These are phyloP conservation scores for Acrossocheilus fasciatus DNA, from an alignment of 2,797 vertebrate species.

Conservation along the genomic window DNA sequence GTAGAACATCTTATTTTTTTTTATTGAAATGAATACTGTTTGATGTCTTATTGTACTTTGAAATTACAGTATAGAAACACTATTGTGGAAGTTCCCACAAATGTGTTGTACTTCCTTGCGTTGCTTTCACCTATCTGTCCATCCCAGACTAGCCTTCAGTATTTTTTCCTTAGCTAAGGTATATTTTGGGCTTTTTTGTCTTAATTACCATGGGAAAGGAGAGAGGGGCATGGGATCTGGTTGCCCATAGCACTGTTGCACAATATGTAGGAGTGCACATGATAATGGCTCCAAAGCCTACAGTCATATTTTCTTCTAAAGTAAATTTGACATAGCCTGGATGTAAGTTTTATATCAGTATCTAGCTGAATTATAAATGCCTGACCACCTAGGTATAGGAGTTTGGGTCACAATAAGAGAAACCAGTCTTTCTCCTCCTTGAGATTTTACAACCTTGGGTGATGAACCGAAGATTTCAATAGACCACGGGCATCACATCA, in stretches of 20 bases:
- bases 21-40: neutral
- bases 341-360: neutral
- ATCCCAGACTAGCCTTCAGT: neutral
- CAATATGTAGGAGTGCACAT: neutral
- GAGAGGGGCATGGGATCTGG: neutral
- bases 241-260: neutral
- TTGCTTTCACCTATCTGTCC: too few relatives aligned
- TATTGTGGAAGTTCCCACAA: too few relatives aligned
- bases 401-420: neutral
- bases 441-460: neutral
- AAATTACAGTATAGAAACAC: neutral
- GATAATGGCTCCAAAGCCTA: neutral
- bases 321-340: neutral
- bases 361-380: neutral
- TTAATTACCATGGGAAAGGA: neutral
- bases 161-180: neutral
- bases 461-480: neutral
- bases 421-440: neutral
- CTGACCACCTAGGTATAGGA: neutral
- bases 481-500: neutral
- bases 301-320: neutral
- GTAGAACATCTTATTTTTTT: neutral
- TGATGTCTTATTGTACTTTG: neutral
- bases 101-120: too few relatives aligned
- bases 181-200: neutral